These are phyloP conservation scores for Gadus macrocephalus DNA, from an alignment of 2,113 vertebrate species.

Conservation along the genomic window DNA sequence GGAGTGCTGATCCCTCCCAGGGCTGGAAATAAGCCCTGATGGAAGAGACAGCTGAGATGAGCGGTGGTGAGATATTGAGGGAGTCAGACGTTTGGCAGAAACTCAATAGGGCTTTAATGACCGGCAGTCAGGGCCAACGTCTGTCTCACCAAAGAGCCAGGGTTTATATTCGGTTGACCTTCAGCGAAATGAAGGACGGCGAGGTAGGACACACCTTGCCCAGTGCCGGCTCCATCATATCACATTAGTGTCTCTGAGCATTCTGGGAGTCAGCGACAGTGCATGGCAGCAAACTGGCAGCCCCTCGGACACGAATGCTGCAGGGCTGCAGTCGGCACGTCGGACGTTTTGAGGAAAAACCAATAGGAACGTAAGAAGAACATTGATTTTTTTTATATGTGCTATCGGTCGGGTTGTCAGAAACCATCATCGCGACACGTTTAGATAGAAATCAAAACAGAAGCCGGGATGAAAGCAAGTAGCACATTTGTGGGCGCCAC, in stretches of 20 bases:
- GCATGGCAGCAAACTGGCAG: conserved; percentile 13
- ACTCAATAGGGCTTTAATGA: conserved; percentile 74
- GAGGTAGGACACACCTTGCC: conserved; percentile 35
- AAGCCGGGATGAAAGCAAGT: conserved; percentile 18
- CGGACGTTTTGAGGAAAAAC: no score
- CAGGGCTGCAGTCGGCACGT: no score
- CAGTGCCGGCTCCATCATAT: conserved; percentile 30
- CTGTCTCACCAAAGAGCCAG: conserved; percentile 47
- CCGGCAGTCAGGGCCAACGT: conserved; percentile 56
- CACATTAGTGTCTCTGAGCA: conserved; percentile 24
- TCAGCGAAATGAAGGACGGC: conserved; percentile 47
- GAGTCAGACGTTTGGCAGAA: conserved; percentile 67
- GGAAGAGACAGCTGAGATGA: conserved; percentile 56
- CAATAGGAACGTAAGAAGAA: no score
- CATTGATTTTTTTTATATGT: no score
- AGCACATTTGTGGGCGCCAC: conserved; percentile 26
- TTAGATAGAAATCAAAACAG: background rate
- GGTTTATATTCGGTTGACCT: conserved; percentile 61
- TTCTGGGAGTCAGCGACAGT: conserved; percentile 17
- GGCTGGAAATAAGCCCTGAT: conserved; percentile 48
- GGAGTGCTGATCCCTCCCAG: conserved; percentile 51
- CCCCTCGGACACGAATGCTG: background rate
- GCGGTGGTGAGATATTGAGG: conserved; percentile 57
- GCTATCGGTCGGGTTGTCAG: no score
- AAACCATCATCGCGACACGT: no score